phyloP scores from a whole-genome alignment of 1,140 invertebrate genomes.

The Sarcophaga bullata region DNA sequence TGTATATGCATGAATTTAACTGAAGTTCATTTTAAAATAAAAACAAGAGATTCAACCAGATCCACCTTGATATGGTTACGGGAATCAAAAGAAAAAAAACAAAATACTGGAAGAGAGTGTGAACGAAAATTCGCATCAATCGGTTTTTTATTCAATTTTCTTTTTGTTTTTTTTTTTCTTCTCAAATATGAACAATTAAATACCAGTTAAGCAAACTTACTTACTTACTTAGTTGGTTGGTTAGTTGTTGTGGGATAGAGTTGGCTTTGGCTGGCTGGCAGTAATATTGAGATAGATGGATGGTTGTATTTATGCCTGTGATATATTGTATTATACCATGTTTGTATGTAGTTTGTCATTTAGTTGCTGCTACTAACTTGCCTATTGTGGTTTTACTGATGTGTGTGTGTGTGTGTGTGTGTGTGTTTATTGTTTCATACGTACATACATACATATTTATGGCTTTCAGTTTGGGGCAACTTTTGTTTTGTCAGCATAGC shows the following conservation, averaged over 20 bases:
- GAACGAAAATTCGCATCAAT: conserved; percentile 4
- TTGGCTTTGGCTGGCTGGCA: too few relatives aligned
- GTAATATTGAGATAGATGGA: too few relatives aligned
- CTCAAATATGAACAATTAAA: neutral
- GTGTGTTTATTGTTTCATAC: neutral
- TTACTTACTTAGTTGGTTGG: neutral
- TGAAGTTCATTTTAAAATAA: neutral
- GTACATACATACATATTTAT: neutral
- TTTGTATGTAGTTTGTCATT: neutral
- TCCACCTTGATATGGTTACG: neutral
- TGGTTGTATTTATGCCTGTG: neutral
- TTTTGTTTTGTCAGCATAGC: conserved; percentile 9
- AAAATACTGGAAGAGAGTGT: neutral
- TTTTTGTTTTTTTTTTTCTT: neutral
- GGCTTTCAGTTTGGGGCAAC: conserved; percentile 1
- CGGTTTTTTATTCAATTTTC: conserved; percentile 16
- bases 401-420: neutral
- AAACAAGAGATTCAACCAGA: neutral
- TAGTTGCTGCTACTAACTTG: neutral
- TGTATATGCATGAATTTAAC: neutral
- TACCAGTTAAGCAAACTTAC: too few relatives aligned
- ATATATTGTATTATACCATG: conserved; percentile 10
- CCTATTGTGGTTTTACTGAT: neutral
- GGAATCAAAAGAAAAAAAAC: too few relatives aligned
- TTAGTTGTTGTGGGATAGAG: conserved; percentile 10